Evolutionary conservation across 2,888 invertebrate genomes (phyloP).

Genomic region (Lepeophtheirus nordmannii): DNA sequence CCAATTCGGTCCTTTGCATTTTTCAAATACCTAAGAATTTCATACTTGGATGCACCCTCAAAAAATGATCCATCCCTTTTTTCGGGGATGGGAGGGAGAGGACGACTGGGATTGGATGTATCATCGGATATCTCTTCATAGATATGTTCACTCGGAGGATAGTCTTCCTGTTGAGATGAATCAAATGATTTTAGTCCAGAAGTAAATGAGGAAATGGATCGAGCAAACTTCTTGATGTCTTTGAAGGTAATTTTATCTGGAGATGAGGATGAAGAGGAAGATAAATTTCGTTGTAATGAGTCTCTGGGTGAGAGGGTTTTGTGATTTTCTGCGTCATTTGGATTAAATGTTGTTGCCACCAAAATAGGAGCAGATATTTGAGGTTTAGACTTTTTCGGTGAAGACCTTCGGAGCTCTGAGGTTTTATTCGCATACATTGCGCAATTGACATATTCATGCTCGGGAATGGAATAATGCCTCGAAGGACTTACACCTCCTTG

Average conservation of each 20-base stretch:
- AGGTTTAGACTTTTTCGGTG: slow-evolving; percentile 8
- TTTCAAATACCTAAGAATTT: slow-evolving; percentile 19
- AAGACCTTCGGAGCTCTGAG: neutral
- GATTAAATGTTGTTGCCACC: slow-evolving; percentile 21
- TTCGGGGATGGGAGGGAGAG: slow-evolving; percentile 24
- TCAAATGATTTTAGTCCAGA: slow-evolving; percentile 3
- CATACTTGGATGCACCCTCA: slow-evolving; percentile 23
- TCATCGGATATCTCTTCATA: slow-evolving; percentile 21
- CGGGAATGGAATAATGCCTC: neutral
- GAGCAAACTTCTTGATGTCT: slow-evolving; percentile 17
- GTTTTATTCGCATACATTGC: neutral
- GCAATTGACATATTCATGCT: slow-evolving; percentile 4
- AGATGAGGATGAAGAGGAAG: neutral
- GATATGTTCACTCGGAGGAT: slow-evolving; percentile 20
- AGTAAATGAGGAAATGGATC: neutral
- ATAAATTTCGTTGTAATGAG: neutral
- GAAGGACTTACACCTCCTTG: slow-evolving; percentile 2
- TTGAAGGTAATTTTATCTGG: slow-evolving; percentile 16
- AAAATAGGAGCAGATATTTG: slow-evolving; percentile 14
- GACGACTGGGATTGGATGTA: neutral
- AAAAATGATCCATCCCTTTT: slow-evolving; percentile 17
- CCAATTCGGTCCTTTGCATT: slow-evolving; percentile 22
- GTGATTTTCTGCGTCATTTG: slow-evolving; percentile 18
- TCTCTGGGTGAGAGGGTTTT: slow-evolving; percentile 10
- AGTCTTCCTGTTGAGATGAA: neutral